Percentiles rank a stretch among this genome's conserved stretches.
Evolutionary conservation across 64 coral and sea anemone species (phyloP).

Genomic region (Actinia tenebrosa): DNA sequence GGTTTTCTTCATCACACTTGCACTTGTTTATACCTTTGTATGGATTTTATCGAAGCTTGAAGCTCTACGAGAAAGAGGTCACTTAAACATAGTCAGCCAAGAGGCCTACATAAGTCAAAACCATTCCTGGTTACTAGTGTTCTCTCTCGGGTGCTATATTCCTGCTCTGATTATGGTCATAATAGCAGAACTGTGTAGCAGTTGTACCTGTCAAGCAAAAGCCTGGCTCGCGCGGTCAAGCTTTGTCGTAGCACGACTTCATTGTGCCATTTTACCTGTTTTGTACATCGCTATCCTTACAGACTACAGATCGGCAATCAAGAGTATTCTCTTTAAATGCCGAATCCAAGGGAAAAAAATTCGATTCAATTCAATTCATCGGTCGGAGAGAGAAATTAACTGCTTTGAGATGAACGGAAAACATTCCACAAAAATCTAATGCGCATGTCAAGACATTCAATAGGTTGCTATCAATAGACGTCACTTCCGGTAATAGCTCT

Average conservation of each 20-base stretch:
- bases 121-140: slow-evolving; percentile 6
- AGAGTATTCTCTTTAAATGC: background rate
- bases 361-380: background rate
- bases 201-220: slow-evolving; percentile 1
- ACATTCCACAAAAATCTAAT: slow-evolving; percentile 3
- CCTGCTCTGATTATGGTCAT: slow-evolving; percentile 6
- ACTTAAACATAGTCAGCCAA: background rate
- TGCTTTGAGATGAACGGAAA: slow-evolving; percentile 19
- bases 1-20: slow-evolving; percentile 1
- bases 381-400: background rate
- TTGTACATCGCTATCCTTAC: background rate
- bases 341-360: background rate
- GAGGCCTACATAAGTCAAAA: background rate
- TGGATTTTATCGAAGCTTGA: slow-evolving; percentile 4
- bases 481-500: too few species aligned
- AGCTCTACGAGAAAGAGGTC: background rate
- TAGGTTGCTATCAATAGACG: too few species aligned
- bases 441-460: background rate
- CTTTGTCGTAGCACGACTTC: background rate
- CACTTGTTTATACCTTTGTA: background rate
- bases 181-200: background rate
- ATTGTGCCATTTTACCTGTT: background rate
- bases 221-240: background rate
- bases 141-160: slow-evolving; percentile 15
- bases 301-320: background rate